Evolutionary conservation across 2,888 invertebrate genomes (phyloP).

Genomic region (Pristionchus entomophagus): DNA sequence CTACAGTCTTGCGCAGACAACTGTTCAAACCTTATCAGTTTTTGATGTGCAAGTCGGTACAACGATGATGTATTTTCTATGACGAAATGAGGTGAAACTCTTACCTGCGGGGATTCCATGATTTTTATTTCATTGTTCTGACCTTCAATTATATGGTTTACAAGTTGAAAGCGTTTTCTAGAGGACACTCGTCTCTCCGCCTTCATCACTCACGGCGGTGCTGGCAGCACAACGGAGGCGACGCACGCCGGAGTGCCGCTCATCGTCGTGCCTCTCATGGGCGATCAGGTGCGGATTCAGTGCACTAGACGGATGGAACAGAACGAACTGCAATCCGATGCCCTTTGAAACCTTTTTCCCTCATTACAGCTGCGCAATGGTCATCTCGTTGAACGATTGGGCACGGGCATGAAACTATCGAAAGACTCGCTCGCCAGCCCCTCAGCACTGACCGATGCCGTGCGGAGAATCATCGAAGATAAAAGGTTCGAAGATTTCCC

Average conservation of each 20-base stretch:
- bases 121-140: too few species aligned
- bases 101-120: too few species aligned
- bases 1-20: neutral
- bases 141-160: too few species aligned
- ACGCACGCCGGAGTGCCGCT: constrained; percentile 10
- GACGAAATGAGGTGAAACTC: too few species aligned
- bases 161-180: too few species aligned
- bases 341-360: too few species aligned
- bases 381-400: neutral
- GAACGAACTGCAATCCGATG: too few species aligned
- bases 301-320: too few species aligned
- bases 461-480: neutral
- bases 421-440: neutral
- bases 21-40: too few species aligned
- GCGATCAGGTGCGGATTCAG: constrained; percentile 20
- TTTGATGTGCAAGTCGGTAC: too few species aligned
- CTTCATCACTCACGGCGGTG: constrained; percentile 59
- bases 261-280: neutral
- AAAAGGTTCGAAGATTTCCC: neutral
- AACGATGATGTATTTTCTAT: too few species aligned
- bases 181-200: constrained; percentile 54
- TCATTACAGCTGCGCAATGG: neutral
- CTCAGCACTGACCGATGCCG: neutral
- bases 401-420: neutral
- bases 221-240: constrained; percentile 55